phyloP scores from a whole-genome alignment of 2,888 invertebrate genomes.

The Sphinx pinastri region DNA sequence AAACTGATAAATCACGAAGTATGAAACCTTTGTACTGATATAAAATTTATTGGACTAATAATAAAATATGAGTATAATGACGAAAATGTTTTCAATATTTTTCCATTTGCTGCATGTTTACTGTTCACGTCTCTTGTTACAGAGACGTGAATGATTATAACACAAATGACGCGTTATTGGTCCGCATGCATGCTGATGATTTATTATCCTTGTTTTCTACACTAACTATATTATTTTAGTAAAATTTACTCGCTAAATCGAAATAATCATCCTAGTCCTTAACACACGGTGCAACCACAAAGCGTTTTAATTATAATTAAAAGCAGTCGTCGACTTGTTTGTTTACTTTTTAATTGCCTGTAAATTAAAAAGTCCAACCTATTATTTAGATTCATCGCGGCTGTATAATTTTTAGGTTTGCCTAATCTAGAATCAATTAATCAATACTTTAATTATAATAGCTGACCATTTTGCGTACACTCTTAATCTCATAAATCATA shows the following conservation, averaged over 20 bases:
- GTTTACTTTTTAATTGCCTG: constrained; percentile 15
- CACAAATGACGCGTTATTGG: too few species aligned
- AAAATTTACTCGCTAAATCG: not conserved
- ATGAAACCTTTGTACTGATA: too few species aligned
- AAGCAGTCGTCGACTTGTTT: constrained; percentile 4
- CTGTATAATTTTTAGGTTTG: constrained; percentile 31
- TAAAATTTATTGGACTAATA: too few species aligned
- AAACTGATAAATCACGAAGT: too few species aligned
- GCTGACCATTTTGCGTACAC: constrained; percentile 52
- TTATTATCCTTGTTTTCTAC: too few species aligned
- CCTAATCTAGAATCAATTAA: constrained; percentile 29
- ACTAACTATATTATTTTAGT: too few species aligned
- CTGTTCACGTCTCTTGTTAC: too few species aligned
- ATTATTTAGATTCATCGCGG: constrained; percentile 32
- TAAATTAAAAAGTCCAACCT: not conserved
- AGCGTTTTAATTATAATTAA: constrained; percentile 28
- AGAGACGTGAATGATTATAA: too few species aligned
- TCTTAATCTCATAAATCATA: constrained; percentile 61
- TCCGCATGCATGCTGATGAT: too few species aligned
- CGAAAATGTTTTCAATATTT: too few species aligned
- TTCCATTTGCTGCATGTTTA: too few species aligned
- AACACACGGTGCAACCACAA: not conserved
- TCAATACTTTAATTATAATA: constrained; percentile 49
- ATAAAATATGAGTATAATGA: too few species aligned
- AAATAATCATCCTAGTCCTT: not conserved